Evolutionary conservation across 2,888 invertebrate species (phyloP), one percentile per base, ranked within the genome.

Genomic region (Lasioglossum vierecki): DNA sequence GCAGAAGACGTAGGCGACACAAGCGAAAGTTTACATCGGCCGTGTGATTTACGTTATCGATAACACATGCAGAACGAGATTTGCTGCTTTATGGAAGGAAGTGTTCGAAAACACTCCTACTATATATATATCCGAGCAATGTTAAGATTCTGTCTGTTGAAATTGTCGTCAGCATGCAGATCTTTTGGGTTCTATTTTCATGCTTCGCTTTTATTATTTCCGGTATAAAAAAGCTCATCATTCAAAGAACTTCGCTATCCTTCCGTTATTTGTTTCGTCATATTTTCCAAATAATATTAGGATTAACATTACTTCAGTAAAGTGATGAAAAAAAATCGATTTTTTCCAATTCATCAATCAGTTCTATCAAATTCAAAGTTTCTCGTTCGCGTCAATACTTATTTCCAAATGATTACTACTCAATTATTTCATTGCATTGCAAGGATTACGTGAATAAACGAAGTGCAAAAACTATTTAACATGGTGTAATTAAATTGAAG

Each of bases 21-120:
- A n/a, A 41, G n/a, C 22, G 6, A 13, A 70, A 70, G 13, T 70
- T 41, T 1, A 13, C 13, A 70, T n/a, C 70, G 70, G 39, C 2
- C 11, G 70, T n/a, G n/a, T 41, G 41, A 70, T 70, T 70, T 41
- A 70, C 70, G 70, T 70, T 70, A 70, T 13, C 41, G 70, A 70
- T 70, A 70, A 70, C 39, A 41, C 70, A 70, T 13, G n/a, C 11
- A 13, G 41, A 39, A 41, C 41, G 41, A 70, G 39, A 70, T 70
- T 70, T 70, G 70, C 70, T 70, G 39, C 1, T 41, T 70, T n/a
- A 41, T 26, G 22, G 41, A 70, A 70, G 41, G 1, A n/a, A 70
- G n/a, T 11, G n/a, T 70, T n/a, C n/a, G 41, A 70, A 70, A 70
- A 70, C 70, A 70, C n/a, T 41, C 13, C 70, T 70, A 13, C 41